These are phyloP conservation scores for Taeniopygia guttata DNA, from an alignment of 2,797 vertebrate species.

Conservation along the genomic window DNA sequence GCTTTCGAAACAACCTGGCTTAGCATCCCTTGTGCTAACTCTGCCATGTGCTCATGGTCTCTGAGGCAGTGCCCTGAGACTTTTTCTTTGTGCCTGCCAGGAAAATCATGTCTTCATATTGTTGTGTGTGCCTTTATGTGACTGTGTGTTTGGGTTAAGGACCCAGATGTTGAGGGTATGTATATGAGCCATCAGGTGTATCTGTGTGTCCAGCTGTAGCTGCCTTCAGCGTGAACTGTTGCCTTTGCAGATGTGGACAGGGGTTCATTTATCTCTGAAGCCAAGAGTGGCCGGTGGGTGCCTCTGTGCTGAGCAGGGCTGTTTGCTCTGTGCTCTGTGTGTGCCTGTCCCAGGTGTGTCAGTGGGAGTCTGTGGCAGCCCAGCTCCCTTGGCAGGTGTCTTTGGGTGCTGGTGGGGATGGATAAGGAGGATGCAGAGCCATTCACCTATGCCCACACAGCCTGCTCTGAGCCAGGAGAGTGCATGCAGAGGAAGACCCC, in stretches of 20 bases:
- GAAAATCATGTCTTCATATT: fast-evolving
- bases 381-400: neutral
- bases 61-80: neutral
- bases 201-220: neutral
- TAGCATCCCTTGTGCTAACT: neutral
- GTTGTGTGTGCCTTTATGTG: neutral
- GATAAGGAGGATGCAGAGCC: neutral
- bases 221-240: neutral
- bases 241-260: neutral
- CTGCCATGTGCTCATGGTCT: neutral
- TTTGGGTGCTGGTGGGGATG: neutral
- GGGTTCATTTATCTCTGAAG: fast-evolving
- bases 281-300: neutral
- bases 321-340: neutral
- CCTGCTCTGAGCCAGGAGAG: neutral
- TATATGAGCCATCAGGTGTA: neutral
- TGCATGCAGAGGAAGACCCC: neutral
- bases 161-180: neutral
- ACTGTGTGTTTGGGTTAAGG: neutral
- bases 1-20: neutral
- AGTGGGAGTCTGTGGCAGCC: fast-evolving
- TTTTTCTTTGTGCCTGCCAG: neutral
- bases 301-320: neutral
- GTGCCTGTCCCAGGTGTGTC: neutral
- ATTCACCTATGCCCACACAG: neutral